These are phyloP conservation scores for Carcharodon carcharias DNA, from an alignment of 2,797 vertebrate species.

Conservation along the genomic window DNA sequence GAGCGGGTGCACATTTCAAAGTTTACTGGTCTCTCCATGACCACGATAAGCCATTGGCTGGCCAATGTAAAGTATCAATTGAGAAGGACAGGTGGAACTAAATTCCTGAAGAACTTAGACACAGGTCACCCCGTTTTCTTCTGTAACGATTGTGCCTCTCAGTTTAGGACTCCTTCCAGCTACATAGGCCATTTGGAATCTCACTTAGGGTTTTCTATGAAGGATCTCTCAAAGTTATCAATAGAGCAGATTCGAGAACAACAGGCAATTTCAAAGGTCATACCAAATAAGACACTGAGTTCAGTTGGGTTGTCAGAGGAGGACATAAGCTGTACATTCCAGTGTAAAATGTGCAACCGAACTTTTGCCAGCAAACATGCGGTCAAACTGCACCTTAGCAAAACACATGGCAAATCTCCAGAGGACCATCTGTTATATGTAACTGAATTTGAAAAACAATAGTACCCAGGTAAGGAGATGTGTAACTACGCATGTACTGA, in stretches of 20 bases:
- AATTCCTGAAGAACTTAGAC: conserved; percentile 98
- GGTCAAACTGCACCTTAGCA: conserved; percentile 98
- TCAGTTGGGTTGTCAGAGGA: conserved; percentile 78
- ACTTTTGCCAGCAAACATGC: conserved; percentile 98
- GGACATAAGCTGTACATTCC: conserved; percentile 81
- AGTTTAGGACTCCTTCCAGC: conserved; percentile 93
- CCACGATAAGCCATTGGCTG: conserved; percentile 99
- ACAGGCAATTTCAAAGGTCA: conserved; percentile 81
- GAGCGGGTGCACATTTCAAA: conserved; percentile 97
- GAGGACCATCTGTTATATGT: conserved; percentile 98
- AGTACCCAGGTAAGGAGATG: conserved; percentile 62
- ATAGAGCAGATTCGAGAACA: conserved; percentile 86
- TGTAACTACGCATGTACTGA: conserved; percentile 62
- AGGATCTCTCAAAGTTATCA: conserved; percentile 93
- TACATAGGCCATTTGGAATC: conserved; percentile 95
- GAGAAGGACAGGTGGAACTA: conserved; percentile 94
- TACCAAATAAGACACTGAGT: conserved; percentile 73
- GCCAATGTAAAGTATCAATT: conserved; percentile 99
- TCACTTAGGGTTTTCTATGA: conserved; percentile 92
- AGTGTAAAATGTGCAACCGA: conserved; percentile 96
- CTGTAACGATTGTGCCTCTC: conserved; percentile 97
- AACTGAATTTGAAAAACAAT: conserved; percentile 91
- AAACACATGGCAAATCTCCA: conserved; percentile 96
- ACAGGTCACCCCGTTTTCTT: conserved; percentile 95
- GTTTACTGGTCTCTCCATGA: conserved; percentile 99